These are phyloP conservation scores for Drosophila funebris DNA, from an alignment of 1,140 invertebrate genomes.

Conservation along the genomic window DNA sequence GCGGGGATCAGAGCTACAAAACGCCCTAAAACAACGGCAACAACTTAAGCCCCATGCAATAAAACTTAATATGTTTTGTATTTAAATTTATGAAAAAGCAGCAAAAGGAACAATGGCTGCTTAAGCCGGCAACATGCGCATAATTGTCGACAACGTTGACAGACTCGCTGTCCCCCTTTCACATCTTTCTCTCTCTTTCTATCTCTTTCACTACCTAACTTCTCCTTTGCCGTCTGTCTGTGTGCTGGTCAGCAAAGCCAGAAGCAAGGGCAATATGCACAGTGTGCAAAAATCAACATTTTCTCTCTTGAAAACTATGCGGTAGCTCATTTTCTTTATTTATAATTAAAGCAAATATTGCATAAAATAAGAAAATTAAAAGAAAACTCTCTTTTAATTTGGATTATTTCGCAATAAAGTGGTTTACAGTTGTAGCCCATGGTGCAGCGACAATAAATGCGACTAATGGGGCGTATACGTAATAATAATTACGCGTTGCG, in stretches of 20 bases:
- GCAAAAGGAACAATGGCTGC: constrained; percentile 73
- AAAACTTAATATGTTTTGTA: constrained; percentile 82
- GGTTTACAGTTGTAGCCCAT: background rate
- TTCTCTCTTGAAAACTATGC: background rate
- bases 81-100: constrained; percentile 79
- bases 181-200: background rate
- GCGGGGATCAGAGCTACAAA: background rate
- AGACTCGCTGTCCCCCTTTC: background rate
- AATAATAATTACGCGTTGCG: constrained; percentile 71
- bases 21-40: constrained; percentile 18
- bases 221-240: background rate
- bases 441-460: background rate
- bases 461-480: constrained; percentile 62
- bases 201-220: background rate
- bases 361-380: background rate
- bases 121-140: constrained; percentile 80
- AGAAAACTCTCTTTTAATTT: too few species aligned
- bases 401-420: too few species aligned
- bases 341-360: too few species aligned
- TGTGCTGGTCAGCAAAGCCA: constrained; percentile 2
- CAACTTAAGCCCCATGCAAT: constrained; percentile 73
- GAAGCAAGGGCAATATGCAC: background rate
- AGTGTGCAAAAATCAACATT: background rate
- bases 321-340: too few species aligned
- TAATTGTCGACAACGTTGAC: constrained; percentile 69